Conservation (phyloP, 1,140 invertebrate species). For the Drosophila mauritiana region DNA sequence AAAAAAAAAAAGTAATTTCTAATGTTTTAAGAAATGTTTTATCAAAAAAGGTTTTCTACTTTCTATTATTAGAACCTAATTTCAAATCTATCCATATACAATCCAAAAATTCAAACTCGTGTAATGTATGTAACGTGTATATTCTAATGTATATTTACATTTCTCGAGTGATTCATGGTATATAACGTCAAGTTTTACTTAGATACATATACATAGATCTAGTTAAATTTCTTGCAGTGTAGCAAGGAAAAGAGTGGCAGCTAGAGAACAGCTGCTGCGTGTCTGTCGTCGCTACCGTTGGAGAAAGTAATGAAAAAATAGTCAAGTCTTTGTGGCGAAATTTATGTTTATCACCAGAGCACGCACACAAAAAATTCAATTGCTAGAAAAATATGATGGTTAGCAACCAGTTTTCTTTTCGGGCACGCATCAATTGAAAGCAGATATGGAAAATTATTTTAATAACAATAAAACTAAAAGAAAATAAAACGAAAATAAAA, state of each 20-base stretch:
- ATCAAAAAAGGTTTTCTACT: no score
- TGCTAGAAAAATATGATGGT: constrained; percentile 24
- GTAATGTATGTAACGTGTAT: no score
- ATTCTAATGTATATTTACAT: no score
- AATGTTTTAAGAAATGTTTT: no score
- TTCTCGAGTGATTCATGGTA: no score
- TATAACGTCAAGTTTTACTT: no score
- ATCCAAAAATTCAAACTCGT: no score
- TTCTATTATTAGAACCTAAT: no score
- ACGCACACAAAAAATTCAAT: constrained; percentile 50
- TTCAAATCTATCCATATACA: no score
- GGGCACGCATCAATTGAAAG: constrained; percentile 59
- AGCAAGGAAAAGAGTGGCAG: neutral
- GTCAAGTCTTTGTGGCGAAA: constrained; percentile 61
- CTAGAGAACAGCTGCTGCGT: constrained; percentile 55
- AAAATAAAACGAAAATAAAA: constrained; percentile 50
- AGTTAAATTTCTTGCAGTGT: constrained; percentile 2
- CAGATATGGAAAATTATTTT: constrained; percentile 42
- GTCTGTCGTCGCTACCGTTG: constrained; percentile 25
- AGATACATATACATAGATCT: no score
- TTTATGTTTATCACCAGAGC: constrained; percentile 70
- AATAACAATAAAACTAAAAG: constrained; percentile 22
- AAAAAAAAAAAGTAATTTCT: no score
- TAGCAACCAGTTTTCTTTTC: constrained; percentile 63
- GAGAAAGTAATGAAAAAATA: constrained; percentile 67